Conservation (phyloP, 2,888 invertebrate species). For the Crematogaster levior region DNA sequence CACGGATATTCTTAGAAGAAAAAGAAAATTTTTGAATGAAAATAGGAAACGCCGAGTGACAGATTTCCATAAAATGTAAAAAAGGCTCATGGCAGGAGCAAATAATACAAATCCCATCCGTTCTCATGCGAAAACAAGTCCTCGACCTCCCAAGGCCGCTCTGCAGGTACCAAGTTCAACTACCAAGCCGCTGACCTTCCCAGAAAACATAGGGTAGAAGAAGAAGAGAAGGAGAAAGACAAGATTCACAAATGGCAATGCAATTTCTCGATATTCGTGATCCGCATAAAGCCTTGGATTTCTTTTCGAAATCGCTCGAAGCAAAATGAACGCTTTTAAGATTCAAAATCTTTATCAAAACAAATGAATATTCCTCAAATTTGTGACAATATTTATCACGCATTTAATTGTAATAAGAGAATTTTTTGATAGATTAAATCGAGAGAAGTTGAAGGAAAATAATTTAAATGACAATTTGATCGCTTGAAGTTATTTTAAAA, state of each 20-base stretch:
- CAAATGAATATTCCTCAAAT: neutral
- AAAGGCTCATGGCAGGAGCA: neutral
- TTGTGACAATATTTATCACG: neutral
- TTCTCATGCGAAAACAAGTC: constrained; percentile 58
- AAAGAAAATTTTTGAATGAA: neutral
- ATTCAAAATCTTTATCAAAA: neutral
- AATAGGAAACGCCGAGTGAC: neutral
- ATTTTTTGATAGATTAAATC: neutral
- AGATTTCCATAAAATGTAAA: constrained; percentile 22
- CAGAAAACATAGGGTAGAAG: constrained; percentile 43
- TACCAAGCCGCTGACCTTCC: constrained; percentile 47
- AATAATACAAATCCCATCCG: constrained; percentile 19
- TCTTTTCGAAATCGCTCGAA: neutral
- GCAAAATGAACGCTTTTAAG: neutral
- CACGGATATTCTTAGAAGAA: too few species aligned
- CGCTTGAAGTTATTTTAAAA: neutral
- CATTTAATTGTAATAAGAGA: neutral
- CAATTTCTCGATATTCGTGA: constrained; percentile 62
- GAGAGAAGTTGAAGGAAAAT: neutral
- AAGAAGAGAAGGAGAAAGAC: constrained; percentile 10
- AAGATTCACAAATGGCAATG: constrained; percentile 51
- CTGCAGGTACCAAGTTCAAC: constrained; percentile 52
- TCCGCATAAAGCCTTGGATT: constrained; percentile 52
- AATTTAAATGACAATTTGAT: neutral
- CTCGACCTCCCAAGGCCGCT: constrained; percentile 74